Evolutionary conservation across 2,797 vertebrate species (phyloP).

Genomic region (Arnoldichthys spilopterus): DNA sequence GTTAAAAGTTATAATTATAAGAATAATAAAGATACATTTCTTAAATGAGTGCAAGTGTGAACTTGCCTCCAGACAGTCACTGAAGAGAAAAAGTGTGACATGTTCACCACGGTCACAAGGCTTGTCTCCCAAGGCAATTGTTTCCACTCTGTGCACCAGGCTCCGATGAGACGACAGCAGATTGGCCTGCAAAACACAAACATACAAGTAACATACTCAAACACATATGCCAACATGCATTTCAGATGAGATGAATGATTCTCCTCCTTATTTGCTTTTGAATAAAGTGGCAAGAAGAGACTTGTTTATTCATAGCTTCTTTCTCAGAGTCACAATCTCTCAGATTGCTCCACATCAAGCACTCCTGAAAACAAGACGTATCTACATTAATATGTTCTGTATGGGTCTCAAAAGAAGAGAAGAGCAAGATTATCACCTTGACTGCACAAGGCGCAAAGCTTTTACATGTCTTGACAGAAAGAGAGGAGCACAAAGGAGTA

Average conservation of each 20-base stretch:
- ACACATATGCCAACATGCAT: background rate
- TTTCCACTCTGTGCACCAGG: constrained; percentile 92
- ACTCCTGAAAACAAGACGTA: background rate
- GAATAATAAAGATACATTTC: constrained; percentile 5
- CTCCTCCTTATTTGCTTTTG: background rate
- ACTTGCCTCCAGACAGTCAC: constrained; percentile 94
- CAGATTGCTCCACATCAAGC: background rate
- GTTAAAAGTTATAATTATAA: background rate
- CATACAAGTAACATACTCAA: background rate
- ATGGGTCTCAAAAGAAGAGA: constrained; percentile 16
- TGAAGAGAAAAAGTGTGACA: constrained; percentile 97
- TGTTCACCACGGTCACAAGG: constrained; percentile 95
- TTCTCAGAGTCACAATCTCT: constrained; percentile 27
- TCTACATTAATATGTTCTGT: constrained; percentile 17
- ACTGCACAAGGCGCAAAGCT: constrained; percentile 30
- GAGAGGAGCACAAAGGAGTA: constrained; percentile 29
- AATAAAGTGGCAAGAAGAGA: constrained; percentile 3
- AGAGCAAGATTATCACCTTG: constrained; percentile 13
- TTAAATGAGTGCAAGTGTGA: constrained; percentile 21
- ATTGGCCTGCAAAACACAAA: constrained; percentile 83
- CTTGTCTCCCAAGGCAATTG: constrained; percentile 89
- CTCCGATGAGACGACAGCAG: constrained; percentile 95
- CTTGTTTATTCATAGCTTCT: constrained; percentile 5
- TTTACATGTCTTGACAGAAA: constrained; percentile 31
- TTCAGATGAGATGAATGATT: background rate